Conservation (phyloP, 1,140 invertebrate species). For the Ylistrum balloti region DNA sequence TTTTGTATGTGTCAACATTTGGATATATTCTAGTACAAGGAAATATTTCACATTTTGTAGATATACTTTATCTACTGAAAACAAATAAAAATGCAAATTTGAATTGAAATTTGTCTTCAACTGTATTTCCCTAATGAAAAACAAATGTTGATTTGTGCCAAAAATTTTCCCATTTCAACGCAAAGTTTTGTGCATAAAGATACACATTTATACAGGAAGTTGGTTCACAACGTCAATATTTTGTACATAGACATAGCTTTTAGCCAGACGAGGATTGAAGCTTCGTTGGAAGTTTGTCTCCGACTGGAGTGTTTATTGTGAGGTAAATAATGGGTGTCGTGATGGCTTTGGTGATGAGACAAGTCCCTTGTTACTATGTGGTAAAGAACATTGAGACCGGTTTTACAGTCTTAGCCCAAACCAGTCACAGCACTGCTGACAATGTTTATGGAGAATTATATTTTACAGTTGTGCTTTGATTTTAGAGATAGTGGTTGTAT, state of each 20-base stretch:
- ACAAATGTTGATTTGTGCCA: no score
- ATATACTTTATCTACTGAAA: background rate
- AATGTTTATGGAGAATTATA: background rate
- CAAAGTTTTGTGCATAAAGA: background rate
- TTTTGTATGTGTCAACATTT: background rate
- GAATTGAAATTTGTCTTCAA: background rate
- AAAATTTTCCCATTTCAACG: no score
- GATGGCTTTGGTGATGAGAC: background rate
- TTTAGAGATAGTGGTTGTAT: background rate
- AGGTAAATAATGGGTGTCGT: background rate
- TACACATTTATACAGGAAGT: background rate
- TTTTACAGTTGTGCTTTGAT: background rate
- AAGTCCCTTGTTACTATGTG: background rate
- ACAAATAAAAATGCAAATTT: background rate
- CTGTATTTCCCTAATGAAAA: background rate
- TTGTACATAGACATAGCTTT: slow-evolving; percentile 8
- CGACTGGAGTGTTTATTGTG: background rate
- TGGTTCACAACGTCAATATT: background rate
- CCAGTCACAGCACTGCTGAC: background rate
- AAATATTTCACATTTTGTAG: background rate
- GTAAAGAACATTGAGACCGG: background rate
- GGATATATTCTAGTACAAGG: background rate
- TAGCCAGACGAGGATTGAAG: slow-evolving; percentile 6
- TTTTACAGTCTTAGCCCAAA: background rate
- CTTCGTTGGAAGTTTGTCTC: background rate